Evolutionary conservation across 2,888 invertebrate species (phyloP).

Genomic region (Blastobasis adustella): DNA sequence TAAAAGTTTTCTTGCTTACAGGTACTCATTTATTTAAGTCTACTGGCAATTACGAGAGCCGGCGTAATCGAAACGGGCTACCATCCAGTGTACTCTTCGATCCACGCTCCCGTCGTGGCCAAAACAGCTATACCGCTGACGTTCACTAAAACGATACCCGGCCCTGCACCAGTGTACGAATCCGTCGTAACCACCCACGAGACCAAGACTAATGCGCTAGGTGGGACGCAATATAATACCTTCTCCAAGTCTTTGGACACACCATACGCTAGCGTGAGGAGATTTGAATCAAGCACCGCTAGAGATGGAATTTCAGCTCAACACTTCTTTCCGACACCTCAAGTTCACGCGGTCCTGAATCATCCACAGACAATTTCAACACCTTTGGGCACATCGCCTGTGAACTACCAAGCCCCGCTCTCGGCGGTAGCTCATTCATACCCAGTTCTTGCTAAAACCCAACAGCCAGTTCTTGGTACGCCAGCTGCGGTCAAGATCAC

Average conservation of each 20-base stretch:
- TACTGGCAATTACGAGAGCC: slow-evolving; percentile 22
- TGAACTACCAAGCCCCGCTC: slow-evolving; percentile 18
- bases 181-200: slow-evolving; percentile 21
- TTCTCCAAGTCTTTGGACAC: slow-evolving; percentile 21
- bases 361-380: slow-evolving; percentile 16
- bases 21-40: slow-evolving; percentile 26
- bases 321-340: no score
- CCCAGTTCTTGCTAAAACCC: slow-evolving; percentile 13
- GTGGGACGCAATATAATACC: slow-evolving; percentile 19
- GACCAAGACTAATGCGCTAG: slow-evolving; percentile 16
- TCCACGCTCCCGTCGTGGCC: slow-evolving; percentile 11
- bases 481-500: slow-evolving; percentile 15
- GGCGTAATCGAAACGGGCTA: slow-evolving; percentile 21
- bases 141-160: slow-evolving; percentile 10
- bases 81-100: slow-evolving; percentile 21
- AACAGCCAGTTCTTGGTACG: slow-evolving; percentile 13
- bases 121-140: slow-evolving; percentile 10
- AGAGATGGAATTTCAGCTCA: slow-evolving; percentile 14
- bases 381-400: slow-evolving; percentile 15
- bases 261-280: slow-evolving; percentile 19
- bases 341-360: slow-evolving; percentile 14
- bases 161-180: slow-evolving; percentile 24
- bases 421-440: slow-evolving; percentile 13
- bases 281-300: slow-evolving; percentile 17
- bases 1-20: slow-evolving; percentile 19